Evolutionary conservation across 2,797 vertebrate species (phyloP), one percentile per base, ranked within the genome.

Genomic region (Diglossa cyanea): DNA sequence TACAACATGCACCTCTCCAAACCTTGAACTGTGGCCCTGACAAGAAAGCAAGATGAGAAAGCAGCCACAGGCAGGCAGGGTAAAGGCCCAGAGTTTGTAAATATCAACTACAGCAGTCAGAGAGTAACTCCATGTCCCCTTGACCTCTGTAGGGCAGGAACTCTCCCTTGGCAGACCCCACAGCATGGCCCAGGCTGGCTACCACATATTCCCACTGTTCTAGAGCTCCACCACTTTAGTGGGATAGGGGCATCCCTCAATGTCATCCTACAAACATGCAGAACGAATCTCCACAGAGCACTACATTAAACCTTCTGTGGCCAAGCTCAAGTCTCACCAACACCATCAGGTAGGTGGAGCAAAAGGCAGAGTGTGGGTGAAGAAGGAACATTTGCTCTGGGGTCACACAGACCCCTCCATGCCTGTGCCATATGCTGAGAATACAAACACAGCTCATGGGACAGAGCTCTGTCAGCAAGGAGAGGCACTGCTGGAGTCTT

Each of bases 1-100:
- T 76, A 75, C 89, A 80, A 53, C 58, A 74, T 23, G 45, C 31
- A n/a, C 45, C 78, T 85, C 61, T 40, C 61, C 81, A 88, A 85
- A 88, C 89, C 87, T 91, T 96, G 95, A 88, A 90, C 89, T 70
- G 60, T 15, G 63, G 62, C 66, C 44, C 66, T 48, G 10, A 72
- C 35, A 68, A 58, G 37, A 87, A 75, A 92, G 33, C 48, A 58
- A 60, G 19, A 72, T 47, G 50, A 80, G 71, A 68, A 65, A 78
- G 31, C 31, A 23, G 58, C 44, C 26, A 31, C 1, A 1, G 35
- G 30, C 2, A 0, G 44, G 28, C 65, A 85, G 37, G 51, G 26
- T 62, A 21, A 77, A 92, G 31, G 61, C 72, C 57, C 58, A 31
- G 58, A 23, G 9, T 77, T 54, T 92, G 78, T 24, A 89, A 82